A percentile compares a stretch with the other conserved stretches of the same genome.
phyloP scores from a whole-genome alignment of 1,140 invertebrate species.

The Hyles vespertilio region DNA sequence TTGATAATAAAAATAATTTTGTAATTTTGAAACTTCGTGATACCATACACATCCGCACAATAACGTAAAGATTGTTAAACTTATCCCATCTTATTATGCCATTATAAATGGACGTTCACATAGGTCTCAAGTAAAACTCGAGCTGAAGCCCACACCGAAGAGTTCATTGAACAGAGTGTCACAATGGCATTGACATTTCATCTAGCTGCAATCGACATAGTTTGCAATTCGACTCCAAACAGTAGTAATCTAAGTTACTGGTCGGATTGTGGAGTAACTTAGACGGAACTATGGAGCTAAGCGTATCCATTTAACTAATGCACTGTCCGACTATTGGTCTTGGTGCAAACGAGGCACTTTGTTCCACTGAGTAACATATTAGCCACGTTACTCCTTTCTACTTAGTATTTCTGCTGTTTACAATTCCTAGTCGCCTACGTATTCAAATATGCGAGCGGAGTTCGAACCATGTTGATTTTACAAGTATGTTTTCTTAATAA shows the following conservation, averaged over 20 bases:
- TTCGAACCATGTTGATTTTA: no score
- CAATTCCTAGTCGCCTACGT: constrained; percentile 17
- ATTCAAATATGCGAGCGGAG: no score
- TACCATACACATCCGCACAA: no score
- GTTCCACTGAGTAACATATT: constrained; percentile 60
- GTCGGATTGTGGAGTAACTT: constrained; percentile 62
- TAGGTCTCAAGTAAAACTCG: no score
- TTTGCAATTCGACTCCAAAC: constrained; percentile 56
- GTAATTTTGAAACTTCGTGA: no score
- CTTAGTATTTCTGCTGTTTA: constrained; percentile 30
- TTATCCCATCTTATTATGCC: no score
- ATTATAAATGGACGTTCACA: no score
- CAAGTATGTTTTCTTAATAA: no score
- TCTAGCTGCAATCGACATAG: constrained; percentile 41
- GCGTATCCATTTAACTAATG: constrained; percentile 71
- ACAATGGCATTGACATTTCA: constrained; percentile 44
- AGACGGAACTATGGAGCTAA: constrained; percentile 52
- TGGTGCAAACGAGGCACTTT: constrained; percentile 67
- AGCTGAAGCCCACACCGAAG: neutral
- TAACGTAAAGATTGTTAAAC: no score
- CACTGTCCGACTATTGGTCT: constrained; percentile 69
- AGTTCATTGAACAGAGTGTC: neutral
- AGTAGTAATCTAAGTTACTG: constrained; percentile 61
- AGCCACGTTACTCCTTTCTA: constrained; percentile 38
- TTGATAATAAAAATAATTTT: no score